Conservation (phyloP, 1,140 invertebrate species). For the Daktulosphaira vitifoliae region DNA sequence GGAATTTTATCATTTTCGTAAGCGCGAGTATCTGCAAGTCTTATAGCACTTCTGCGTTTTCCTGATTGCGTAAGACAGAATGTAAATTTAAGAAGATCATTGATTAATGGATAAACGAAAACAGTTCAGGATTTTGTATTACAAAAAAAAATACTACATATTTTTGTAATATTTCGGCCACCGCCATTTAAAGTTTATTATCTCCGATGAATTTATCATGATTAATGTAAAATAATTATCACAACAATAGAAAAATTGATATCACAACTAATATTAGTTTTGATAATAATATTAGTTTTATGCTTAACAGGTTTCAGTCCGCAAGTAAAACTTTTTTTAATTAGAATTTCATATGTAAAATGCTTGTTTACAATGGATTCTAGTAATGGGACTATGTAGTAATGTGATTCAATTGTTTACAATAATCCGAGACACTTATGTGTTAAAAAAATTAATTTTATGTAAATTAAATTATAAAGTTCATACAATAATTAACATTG, state of each 20-base stretch:
- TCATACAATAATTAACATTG: no score
- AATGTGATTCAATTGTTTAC: no score
- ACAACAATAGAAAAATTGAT: conserved; percentile 21
- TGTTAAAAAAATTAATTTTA: no score
- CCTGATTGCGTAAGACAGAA: conserved; percentile 2
- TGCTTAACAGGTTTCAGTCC: background rate
- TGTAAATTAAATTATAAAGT: no score
- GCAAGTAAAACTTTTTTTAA: background rate
- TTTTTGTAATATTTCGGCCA: conserved; percentile 33
- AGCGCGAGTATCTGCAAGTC: background rate
- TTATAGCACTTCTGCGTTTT: background rate
- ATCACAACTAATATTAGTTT: background rate
- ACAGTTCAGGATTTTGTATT: conserved; percentile 1
- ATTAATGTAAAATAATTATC: conserved; percentile 26
- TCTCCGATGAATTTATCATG: conserved; percentile 10
- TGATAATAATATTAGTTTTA: background rate
- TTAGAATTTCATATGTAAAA: background rate
- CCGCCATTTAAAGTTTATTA: conserved; percentile 29
- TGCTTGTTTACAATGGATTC: background rate
- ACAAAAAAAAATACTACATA: background rate
- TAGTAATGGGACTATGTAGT: background rate
- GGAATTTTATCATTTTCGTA: conserved; percentile 1
- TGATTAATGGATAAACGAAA: conserved; percentile 12
- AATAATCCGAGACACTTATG: no score
- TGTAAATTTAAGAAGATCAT: conserved; percentile 6